A percentile compares a stretch with the other conserved stretches of the same genome.
Evolutionary conservation across 2,797 vertebrate species (phyloP).

Genomic region (Argya squamiceps): DNA sequence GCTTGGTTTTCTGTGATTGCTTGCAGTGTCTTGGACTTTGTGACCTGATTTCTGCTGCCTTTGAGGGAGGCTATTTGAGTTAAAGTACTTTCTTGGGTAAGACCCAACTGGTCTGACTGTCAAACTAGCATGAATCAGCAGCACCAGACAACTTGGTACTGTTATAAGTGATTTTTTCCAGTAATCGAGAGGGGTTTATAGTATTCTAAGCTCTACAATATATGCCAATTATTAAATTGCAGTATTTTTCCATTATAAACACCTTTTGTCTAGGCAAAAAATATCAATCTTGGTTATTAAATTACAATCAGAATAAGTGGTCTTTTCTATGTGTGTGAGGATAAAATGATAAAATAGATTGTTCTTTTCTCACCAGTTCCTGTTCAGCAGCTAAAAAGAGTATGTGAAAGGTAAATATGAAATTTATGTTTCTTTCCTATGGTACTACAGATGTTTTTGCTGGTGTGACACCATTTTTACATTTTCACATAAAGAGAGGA

Average conservation of each 20-base stretch:
- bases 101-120: not conserved
- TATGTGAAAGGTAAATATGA: not conserved
- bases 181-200: not conserved
- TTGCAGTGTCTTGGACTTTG: not conserved
- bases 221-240: not conserved
- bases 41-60: not conserved
- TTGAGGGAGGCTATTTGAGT: not conserved
- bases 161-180: not conserved
- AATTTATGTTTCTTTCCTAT: not conserved
- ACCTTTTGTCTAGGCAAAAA: not conserved
- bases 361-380: not conserved
- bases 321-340: not conserved
- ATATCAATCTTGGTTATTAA: not conserved
- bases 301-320: not conserved
- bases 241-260: not conserved
- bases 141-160: not conserved
- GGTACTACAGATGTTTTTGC: not conserved
- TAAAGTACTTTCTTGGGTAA: not conserved
- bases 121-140: not conserved
- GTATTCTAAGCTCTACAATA: not conserved
- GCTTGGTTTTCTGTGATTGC: not conserved
- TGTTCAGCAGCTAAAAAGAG: not conserved
- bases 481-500: not conserved
- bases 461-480: not conserved
- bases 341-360: not conserved